These are phyloP conservation scores for Lordiphosa clarofinis DNA, from an alignment of 1,140 invertebrate genomes.

Conservation along the genomic window DNA sequence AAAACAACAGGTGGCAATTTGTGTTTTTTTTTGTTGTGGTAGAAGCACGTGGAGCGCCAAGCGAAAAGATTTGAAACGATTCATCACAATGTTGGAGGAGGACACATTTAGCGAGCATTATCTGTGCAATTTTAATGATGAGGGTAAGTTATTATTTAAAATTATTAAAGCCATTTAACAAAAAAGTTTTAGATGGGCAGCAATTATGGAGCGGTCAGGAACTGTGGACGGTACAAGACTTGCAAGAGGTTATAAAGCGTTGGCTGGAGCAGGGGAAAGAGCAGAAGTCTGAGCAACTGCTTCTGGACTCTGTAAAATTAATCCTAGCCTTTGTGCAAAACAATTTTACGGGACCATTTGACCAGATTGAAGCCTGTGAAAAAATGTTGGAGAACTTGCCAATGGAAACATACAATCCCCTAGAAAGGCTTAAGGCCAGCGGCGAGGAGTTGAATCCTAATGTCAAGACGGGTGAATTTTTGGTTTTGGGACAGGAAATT, in stretches of 20 bases:
- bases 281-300: background rate
- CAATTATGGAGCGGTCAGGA: slow-evolving; percentile 36
- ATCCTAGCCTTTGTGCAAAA: slow-evolving; percentile 88
- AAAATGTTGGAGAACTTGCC: slow-evolving; percentile 28
- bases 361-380: slow-evolving; percentile 46
- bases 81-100: slow-evolving; percentile 45
- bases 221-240: slow-evolving; percentile 42
- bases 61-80: slow-evolving; percentile 7
- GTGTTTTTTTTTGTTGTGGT: background rate
- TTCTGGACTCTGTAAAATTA: slow-evolving; percentile 66
- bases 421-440: slow-evolving; percentile 80
- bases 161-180: too few relatives aligned
- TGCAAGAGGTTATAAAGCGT: slow-evolving; percentile 22
- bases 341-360: slow-evolving; percentile 90
- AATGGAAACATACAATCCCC: slow-evolving; percentile 11
- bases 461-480: slow-evolving; percentile 83
- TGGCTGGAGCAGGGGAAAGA: slow-evolving; percentile 21
- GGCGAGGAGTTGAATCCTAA: slow-evolving; percentile 85
- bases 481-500: slow-evolving; percentile 85
- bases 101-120: slow-evolving; percentile 40
- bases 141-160: too few relatives aligned
- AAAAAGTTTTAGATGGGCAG: too few relatives aligned
- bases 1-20: too few relatives aligned
- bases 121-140: slow-evolving; percentile 63
- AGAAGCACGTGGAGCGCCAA: slow-evolving; percentile 21